These are phyloP conservation scores for Drosophila formosana DNA, from an alignment of 2,888 invertebrate species.

Conservation along the genomic window DNA sequence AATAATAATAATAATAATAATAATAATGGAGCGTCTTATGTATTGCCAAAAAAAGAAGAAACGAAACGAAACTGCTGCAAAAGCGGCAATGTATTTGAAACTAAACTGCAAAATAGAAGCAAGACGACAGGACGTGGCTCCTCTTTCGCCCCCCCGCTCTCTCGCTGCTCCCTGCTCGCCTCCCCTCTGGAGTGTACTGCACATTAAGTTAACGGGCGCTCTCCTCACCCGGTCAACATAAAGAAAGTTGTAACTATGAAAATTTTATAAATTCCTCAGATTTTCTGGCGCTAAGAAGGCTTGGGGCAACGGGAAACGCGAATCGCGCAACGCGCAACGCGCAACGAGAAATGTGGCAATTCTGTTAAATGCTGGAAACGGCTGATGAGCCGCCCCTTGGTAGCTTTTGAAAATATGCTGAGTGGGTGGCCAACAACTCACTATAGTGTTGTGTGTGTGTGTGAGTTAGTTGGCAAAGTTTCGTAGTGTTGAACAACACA, in stretches of 20 bases:
- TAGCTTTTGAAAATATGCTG: conserved; percentile 46
- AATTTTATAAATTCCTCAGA: conserved; percentile 82
- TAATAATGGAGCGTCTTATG: conserved; percentile 76
- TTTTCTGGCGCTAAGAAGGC: conserved; percentile 77
- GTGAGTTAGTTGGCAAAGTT: conserved; percentile 57
- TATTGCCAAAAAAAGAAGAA: conserved; percentile 56
- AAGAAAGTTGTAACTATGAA: conserved; percentile 83
- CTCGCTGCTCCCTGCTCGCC: background rate
- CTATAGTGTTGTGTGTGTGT: conserved; percentile 15
- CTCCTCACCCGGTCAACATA: conserved; percentile 46
- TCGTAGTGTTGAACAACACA: conserved; percentile 25
- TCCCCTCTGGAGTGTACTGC: conserved; percentile 40
- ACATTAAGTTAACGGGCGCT: conserved; percentile 69
- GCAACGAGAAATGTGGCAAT: background rate
- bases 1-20: conserved; percentile 62
- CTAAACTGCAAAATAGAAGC: conserved; percentile 78
- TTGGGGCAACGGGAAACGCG: conserved; percentile 37
- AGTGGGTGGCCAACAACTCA: conserved; percentile 8
- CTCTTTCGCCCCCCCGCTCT: background rate
- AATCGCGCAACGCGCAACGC: background rate
- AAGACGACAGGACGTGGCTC: conserved; percentile 2
- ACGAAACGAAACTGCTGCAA: conserved; percentile 10
- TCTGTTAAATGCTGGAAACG: conserved; percentile 24
- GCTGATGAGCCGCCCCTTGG: conserved; percentile 56
- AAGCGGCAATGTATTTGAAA: conserved; percentile 71